phyloP scores from a whole-genome alignment of 2,888 invertebrate genomes.

The Toxonevra muliebris region DNA sequence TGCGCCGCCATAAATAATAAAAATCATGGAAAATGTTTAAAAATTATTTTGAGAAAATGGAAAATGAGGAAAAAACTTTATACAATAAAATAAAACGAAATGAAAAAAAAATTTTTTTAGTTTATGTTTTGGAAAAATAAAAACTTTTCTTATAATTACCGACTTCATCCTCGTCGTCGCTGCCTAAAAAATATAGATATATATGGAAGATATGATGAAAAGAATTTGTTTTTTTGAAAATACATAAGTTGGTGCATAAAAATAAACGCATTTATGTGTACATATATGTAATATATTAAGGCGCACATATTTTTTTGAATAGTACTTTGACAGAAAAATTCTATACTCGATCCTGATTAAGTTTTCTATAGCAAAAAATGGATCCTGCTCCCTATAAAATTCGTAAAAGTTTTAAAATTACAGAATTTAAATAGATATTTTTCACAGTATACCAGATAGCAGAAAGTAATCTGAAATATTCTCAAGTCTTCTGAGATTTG shows the following conservation, averaged over 20 bases:
- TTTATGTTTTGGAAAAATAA: constrained; percentile 12
- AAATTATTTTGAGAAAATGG: constrained; percentile 4
- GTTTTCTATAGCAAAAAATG: too few species aligned
- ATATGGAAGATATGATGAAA: constrained; percentile 15
- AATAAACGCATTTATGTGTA: neutral
- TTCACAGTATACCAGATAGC: too few species aligned
- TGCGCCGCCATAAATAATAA: constrained; percentile 18
- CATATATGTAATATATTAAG: neutral
- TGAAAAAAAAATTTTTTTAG: constrained; percentile 15
- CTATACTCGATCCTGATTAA: too few species aligned
- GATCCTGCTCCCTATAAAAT: too few species aligned
- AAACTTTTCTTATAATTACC: constrained; percentile 53
- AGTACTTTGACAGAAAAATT: too few species aligned
- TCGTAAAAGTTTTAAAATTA: too few species aligned
- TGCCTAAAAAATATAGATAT: constrained; percentile 47
- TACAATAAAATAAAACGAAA: constrained; percentile 7
- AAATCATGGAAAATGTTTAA: neutral
- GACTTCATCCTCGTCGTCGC: constrained; percentile 61
- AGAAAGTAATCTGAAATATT: too few species aligned
- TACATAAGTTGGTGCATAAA: neutral
- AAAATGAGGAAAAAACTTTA: neutral
- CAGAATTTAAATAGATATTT: too few species aligned
- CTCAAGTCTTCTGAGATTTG: too few species aligned
- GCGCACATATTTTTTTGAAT: neutral
- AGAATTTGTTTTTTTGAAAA: constrained; percentile 1